Conservation (phyloP, 2,888 invertebrate genomes). For the Ceraclea dissimilis region DNA sequence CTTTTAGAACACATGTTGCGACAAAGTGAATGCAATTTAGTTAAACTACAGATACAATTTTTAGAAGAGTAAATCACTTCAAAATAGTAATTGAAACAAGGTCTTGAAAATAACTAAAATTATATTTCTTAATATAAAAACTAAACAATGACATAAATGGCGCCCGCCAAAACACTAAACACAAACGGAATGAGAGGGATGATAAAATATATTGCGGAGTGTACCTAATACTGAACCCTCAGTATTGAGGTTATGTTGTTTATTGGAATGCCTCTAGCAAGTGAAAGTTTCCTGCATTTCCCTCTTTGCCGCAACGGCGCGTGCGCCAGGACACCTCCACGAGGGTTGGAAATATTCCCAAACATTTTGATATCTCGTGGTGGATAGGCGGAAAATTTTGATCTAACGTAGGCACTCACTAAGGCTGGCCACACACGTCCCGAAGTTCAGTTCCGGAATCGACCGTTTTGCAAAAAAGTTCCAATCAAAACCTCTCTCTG, state of each 20-base stretch:
- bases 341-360: not conserved
- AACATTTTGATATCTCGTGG: not conserved
- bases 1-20: slow-evolving; percentile 11
- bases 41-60: not conserved
- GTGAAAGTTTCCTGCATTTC: slow-evolving; percentile 21
- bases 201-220: slow-evolving; percentile 10
- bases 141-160: slow-evolving; percentile 15
- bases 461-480: too few relatives aligned
- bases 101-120: too few relatives aligned
- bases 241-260: slow-evolving; percentile 17
- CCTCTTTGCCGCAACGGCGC: slow-evolving; percentile 13
- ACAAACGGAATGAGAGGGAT: slow-evolving; percentile 10
- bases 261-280: slow-evolving; percentile 9
- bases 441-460: too few relatives aligned
- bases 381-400: too few relatives aligned
- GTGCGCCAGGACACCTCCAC: slow-evolving; percentile 12
- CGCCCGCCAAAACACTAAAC: slow-evolving; percentile 16
- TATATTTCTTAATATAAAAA: not conserved
- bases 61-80: too few relatives aligned
- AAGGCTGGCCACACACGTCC: too few relatives aligned
- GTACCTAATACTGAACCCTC: slow-evolving; percentile 3
- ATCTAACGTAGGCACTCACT: too few relatives aligned
- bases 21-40: too few relatives aligned
- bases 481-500: too few relatives aligned
- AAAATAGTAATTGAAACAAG: too few relatives aligned